Percentiles rank a stretch among this genome's conserved stretches.
Conservation (phyloP, 2,113 vertebrate species). For the Mormyrus iriodes region DNA sequence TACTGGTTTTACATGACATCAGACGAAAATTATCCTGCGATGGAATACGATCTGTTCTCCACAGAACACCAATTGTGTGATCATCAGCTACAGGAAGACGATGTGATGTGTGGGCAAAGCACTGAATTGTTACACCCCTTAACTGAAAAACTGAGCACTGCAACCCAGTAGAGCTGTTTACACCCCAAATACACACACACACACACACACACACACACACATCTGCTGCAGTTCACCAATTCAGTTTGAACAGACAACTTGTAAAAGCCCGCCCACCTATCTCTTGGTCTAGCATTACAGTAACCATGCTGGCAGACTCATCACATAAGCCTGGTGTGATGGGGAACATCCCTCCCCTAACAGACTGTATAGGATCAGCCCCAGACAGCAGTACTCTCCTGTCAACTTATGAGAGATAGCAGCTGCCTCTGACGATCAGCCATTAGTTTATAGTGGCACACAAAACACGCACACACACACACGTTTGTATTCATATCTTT, state of each 20-base stretch:
- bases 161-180: not conserved
- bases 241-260: not conserved
- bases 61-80: not conserved
- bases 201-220: not conserved
- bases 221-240: not conserved
- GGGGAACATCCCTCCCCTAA: not conserved
- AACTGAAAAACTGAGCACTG: not conserved
- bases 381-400: not conserved
- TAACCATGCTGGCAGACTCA: not conserved
- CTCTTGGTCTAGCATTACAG: not conserved
- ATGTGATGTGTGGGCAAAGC: not conserved
- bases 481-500: not conserved
- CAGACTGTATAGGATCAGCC: not conserved
- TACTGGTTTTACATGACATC: slow-evolving; percentile 50
- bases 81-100: not conserved
- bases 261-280: not conserved
- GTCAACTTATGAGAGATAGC: not conserved
- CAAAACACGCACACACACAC: not conserved
- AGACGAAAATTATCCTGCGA: slow-evolving; percentile 47
- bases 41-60: slow-evolving; percentile 29
- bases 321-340: not conserved
- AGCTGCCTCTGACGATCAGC: not conserved
- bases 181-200: too few relatives aligned
- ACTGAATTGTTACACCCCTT: not conserved
- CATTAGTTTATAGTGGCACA: not conserved